Percentiles rank a stretch among this genome's conserved stretches.
phyloP scores from a whole-genome alignment of 2,888 invertebrate species.

The Brassicogethes aeneus region DNA sequence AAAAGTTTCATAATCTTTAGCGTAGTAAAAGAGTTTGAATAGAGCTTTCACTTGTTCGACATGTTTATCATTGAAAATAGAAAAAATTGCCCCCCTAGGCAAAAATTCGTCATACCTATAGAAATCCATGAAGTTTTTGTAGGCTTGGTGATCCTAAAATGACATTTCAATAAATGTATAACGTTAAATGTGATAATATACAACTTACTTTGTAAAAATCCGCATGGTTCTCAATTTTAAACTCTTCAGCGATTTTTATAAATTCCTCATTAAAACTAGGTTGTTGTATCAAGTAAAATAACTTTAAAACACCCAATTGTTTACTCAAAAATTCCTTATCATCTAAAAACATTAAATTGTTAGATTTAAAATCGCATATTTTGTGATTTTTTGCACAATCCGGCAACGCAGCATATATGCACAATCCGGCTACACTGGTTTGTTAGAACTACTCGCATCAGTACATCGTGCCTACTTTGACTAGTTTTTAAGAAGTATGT shows the following conservation, averaged over 20 bases:
- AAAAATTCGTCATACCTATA: conserved; percentile 47
- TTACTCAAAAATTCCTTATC: conserved; percentile 18
- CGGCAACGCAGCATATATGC: no score
- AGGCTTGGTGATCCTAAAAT: no score
- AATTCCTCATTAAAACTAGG: conserved; percentile 47
- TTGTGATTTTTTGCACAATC: no score
- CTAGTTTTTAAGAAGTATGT: no score
- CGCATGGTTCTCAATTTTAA: not conserved
- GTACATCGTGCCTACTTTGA: no score
- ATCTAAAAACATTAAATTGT: no score
- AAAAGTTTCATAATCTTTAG: conserved; percentile 64
- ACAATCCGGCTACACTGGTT: no score
- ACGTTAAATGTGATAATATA: no score
- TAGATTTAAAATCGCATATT: no score
- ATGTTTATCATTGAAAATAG: conserved; percentile 51
- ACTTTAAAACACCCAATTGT: conserved; percentile 42
- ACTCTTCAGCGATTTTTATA: conserved; percentile 37
- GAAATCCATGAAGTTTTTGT: conserved; percentile 47
- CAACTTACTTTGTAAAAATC: not conserved
- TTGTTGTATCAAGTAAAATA: conserved; percentile 56
- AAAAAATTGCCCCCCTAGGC: conserved; percentile 53
- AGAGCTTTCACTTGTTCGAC: conserved; percentile 54
- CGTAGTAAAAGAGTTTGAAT: conserved; percentile 58
- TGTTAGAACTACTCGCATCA: no score
- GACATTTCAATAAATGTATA: no score